Base-by-base conservation (phyloP, 2,888 invertebrate species). In the Cabera pusaria region DNA sequence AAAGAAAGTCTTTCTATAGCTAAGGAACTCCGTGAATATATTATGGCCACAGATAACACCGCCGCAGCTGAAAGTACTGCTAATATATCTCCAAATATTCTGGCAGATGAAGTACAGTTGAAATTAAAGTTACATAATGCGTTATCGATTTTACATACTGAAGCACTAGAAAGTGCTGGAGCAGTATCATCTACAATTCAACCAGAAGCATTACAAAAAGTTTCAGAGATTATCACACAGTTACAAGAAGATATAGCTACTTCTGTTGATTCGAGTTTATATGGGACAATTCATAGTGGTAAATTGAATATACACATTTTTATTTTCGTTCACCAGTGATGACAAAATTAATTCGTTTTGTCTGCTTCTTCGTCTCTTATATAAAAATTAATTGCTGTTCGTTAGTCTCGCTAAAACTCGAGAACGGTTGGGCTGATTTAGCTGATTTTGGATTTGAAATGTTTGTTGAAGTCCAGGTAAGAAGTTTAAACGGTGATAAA, bases 191-290 rank as follows among this genome's bases (percentile, higher is more conserved):
- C 52, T 2, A 10, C 42, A 0, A 25, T 64, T 3, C 48, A 59
- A 27, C 22, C 56, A 2, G 56, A 64, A 2, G 25, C 49, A 8
- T 25, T 75, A 7, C 50, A 68, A 41, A 61, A 40, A 40, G 50
- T 75, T 3, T 60, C 58, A 3, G 62, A 72, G 11, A 47, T 61
- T 0, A 65, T 75, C 1, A 59, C 57, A 2, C 57, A 68, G 48
- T 58, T 82, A 24, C 66, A 74, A 47, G 61, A 70, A 12, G 72
- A 72, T 49, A 54, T 79, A 22, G 44, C 53, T 5, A 48, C 34
- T 10, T 50, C 49, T 14, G 38, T 48, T n/a, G 26, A 54, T 19
- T 45, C 46, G 3, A 42, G 40, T n/a, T 2, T 43, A 9, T 42
- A 55, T 8, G 33, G 49, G 41, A 25, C 52, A 25, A 19, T 38